Conservation (phyloP, 2,113 vertebrate species). For the Ctenomys sociabilis region DNA sequence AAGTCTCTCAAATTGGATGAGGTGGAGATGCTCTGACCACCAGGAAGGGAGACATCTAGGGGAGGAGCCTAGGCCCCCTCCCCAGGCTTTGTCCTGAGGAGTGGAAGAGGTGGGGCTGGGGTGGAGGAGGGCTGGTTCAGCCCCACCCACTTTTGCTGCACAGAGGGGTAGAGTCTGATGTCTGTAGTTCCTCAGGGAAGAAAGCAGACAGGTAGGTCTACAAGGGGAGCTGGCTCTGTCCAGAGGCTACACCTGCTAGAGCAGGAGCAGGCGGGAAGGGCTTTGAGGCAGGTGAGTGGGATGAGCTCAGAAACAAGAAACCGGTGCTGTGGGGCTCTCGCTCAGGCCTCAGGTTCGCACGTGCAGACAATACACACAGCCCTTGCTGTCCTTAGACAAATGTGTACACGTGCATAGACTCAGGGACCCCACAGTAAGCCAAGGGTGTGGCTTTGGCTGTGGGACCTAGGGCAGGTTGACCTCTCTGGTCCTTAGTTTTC, state of each 20-base stretch:
- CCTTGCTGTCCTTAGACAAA: not conserved
- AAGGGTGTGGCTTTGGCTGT: not conserved
- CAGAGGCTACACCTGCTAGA: not conserved
- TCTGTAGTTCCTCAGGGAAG: not conserved
- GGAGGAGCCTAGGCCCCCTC: not conserved
- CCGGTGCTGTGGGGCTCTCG: not conserved
- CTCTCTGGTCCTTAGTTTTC: not conserved
- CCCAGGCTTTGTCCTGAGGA: not conserved
- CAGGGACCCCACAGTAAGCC: not conserved
- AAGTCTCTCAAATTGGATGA: accelerated
- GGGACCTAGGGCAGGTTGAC: not conserved
- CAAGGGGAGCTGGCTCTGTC: not conserved
- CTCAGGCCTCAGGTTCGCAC: not conserved
- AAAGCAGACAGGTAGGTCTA: not conserved
- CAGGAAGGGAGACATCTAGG: not conserved
- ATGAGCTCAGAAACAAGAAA: not conserved
- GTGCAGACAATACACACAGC: too few relatives aligned
- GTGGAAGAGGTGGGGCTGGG: too few relatives aligned
- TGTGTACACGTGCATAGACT: not conserved
- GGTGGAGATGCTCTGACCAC: not conserved
- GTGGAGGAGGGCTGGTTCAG: not conserved
- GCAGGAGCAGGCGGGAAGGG: not conserved
- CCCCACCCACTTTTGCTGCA: not conserved
- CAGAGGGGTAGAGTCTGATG: not conserved
- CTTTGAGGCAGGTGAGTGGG: too few relatives aligned